Base-by-base conservation (phyloP, 2,888 invertebrate species). In the Drosophila rellima region DNA sequence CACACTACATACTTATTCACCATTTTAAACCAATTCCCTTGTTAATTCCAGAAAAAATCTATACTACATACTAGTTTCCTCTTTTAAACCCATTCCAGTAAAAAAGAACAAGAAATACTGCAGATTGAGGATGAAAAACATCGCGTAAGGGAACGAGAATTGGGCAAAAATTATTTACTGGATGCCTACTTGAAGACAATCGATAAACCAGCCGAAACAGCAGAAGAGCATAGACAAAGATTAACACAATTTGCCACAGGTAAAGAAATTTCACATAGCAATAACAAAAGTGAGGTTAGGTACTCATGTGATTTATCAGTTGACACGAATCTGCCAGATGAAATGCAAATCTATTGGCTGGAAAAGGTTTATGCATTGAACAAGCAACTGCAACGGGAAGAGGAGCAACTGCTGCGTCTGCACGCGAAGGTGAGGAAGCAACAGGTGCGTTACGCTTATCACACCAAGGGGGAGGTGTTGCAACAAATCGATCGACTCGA, bases 41-140 rank as follows among this genome's bases (percentile, higher is more conserved):
- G 26, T 6, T 17, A 23, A 23, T 26, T 40, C 11, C 3, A 40
- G 10, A 39, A 17, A 39, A 17, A 15, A 1, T 3, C 23, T 23
- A 23, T 8, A 4, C n/a, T 3, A 3, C n/a, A 8, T n/a, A 17
- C 6, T 15, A 31, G 1, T 29, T 8, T 7, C 7, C 7, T 13
- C 10, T 5, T 17, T 11, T 7, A 10, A 45, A 26, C 2, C 0
- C 7, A 3, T 18, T 31, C 0, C 93, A 95, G 95, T 82, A 95
- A 96, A 87, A 95, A 95, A 90, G 97, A 97, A 90, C 95, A 95
- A 85, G 94, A 96, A 86, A 97, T 97, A 81, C 95, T 96, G 73
- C 94, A 94, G 86, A 94, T 96, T 80, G 96, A 96, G 93, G 95
- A 96, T 88, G 95, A 96, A 89, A 95, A 96, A 29, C 96, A 96